A percentile compares a stretch with the other conserved stretches of the same genome.
phyloP scores from a whole-genome alignment of 2,888 invertebrate species.

The Eupithecia insigniata region DNA sequence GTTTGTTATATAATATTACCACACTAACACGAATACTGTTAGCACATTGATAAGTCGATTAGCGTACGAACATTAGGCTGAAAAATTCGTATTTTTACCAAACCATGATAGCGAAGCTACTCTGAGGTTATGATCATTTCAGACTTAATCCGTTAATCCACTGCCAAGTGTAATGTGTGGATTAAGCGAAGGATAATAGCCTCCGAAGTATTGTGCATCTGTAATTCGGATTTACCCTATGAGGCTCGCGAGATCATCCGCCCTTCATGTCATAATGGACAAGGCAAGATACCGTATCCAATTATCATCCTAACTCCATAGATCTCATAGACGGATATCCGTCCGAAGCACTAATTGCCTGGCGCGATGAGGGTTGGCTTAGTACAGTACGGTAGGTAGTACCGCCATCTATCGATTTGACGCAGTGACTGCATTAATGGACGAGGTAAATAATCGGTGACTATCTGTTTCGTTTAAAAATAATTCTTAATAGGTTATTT shows the following conservation, averaged over 20 bases:
- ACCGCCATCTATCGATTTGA: constrained; percentile 26
- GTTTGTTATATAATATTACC: neutral
- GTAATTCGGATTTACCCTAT: neutral
- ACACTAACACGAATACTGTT: too few species aligned
- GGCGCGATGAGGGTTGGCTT: constrained; percentile 44
- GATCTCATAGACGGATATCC: constrained; percentile 64
- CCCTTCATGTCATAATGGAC: neutral
- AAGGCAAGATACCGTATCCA: constrained; percentile 17
- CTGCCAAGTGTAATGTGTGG: too few species aligned
- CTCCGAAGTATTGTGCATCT: neutral
- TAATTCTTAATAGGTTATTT: too few species aligned
- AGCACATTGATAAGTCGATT: neutral
- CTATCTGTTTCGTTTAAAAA: neutral
- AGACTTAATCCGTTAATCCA: too few species aligned
- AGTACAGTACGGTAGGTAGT: constrained; percentile 11
- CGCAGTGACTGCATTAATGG: constrained; percentile 22
- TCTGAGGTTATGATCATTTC: neutral
- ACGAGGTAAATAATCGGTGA: neutral
- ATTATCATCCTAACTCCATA: constrained; percentile 36
- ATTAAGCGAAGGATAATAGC: too few species aligned
- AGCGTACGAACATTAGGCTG: neutral
- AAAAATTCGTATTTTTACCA: neutral
- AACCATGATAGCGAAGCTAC: neutral
- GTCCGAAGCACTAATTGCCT: constrained; percentile 70
- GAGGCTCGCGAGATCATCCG: neutral